These are phyloP conservation scores for Microhierax caerulescens DNA, from an alignment of 2,797 vertebrate species.

Conservation along the genomic window DNA sequence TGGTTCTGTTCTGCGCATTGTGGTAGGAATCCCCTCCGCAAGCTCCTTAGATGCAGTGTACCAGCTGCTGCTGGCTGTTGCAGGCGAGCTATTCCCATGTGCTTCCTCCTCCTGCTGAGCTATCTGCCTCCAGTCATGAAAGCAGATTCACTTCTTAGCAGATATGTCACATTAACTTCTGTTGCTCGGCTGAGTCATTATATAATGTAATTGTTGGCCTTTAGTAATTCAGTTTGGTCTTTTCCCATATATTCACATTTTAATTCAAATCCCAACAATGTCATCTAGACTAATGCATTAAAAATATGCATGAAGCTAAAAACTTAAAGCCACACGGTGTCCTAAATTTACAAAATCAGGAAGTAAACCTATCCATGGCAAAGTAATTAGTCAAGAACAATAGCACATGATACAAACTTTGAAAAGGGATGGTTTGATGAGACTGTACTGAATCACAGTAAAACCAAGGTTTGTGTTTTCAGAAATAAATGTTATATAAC, in stretches of 20 bases:
- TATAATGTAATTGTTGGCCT: neutral
- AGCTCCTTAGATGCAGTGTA: neutral
- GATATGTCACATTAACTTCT: neutral
- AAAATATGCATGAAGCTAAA: neutral
- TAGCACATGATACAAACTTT: neutral
- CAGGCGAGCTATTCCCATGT: neutral
- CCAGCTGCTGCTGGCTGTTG: neutral
- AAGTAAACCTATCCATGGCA: neutral
- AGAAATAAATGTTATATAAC: neutral
- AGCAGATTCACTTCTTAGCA: neutral
- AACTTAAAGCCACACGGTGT: neutral
- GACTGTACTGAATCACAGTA: neutral
- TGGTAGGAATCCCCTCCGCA: neutral
- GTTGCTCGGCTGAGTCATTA: neutral
- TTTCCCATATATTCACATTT: neutral
- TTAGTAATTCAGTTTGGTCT: neutral
- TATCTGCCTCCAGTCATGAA: neutral
- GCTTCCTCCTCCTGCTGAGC: neutral
- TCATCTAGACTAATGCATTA: neutral
- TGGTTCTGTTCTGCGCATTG: neutral
- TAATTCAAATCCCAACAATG: neutral
- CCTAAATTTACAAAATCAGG: neutral
- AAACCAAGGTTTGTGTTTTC: neutral
- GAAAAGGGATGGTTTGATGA: neutral
- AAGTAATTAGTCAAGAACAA: neutral